phyloP scores from a whole-genome alignment of 2,797 vertebrate genomes.

The Erpetoichthys calabaricus region DNA sequence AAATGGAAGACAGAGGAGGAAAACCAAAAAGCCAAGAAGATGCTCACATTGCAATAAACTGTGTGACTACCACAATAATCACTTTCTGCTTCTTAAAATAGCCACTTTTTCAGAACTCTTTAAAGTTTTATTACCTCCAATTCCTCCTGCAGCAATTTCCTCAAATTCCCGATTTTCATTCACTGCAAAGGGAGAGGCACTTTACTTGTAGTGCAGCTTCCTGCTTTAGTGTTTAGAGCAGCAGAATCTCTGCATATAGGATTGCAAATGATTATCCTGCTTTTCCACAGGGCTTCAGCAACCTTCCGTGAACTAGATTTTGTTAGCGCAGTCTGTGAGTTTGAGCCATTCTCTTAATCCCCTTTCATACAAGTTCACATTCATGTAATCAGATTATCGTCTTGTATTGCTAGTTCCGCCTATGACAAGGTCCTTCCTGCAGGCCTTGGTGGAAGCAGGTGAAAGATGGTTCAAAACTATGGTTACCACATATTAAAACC shows the following conservation, averaged over 20 bases:
- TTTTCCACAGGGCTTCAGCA: background rate
- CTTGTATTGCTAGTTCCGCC: background rate
- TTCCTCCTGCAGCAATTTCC: too few relatives aligned
- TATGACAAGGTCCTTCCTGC: background rate
- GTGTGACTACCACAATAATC: too few relatives aligned
- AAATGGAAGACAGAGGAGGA: too few relatives aligned
- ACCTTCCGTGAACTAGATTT: background rate
- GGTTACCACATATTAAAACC: too few relatives aligned
- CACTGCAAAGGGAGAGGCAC: background rate
- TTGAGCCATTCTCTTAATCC: background rate
- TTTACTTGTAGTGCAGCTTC: background rate
- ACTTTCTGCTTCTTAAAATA: too few relatives aligned
- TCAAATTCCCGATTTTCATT: background rate
- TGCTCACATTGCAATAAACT: too few relatives aligned
- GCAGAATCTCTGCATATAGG: background rate
- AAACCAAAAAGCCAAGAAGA: too few relatives aligned
- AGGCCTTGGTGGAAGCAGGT: too few relatives aligned
- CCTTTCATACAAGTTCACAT: background rate
- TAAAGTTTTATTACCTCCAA: too few relatives aligned
- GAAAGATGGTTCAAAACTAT: too few relatives aligned
- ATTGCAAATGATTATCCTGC: conserved; percentile 3
- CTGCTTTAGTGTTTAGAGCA: background rate
- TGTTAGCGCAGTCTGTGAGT: background rate
- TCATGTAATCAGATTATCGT: background rate
- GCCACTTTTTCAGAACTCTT: too few relatives aligned